Base-by-base conservation (phyloP, 2,113 vertebrate genomes). In the Phylloscopus trochilus region DNA sequence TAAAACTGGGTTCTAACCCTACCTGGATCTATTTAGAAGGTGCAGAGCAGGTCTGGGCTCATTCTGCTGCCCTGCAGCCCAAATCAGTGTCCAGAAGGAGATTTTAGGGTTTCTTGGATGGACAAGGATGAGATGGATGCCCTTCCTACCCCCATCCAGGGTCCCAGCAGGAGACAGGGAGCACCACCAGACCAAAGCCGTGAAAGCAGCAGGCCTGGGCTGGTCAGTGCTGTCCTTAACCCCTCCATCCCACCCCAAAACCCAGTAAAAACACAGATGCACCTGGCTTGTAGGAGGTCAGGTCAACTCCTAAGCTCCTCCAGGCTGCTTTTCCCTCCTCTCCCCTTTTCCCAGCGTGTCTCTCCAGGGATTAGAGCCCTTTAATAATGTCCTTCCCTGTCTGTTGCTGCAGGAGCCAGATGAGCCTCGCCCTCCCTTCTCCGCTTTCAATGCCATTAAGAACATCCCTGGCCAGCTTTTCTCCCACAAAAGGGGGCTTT, bases 401-500 rank as follows among this genome's bases (percentile, higher is more conserved):
- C 41, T 73, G 2, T 92, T 89, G 58, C 88, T 81, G 41, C 33
- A 35, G 55, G 64, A 67, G 28, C 49, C 2, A 6, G 73, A 49
- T 86, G 73, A 79, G 59, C 33, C 39, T 44, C 0, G 0, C 7
- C 70, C 28, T 58, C 51, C 60, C 33, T 55, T 35, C 43, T 55
- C 56, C n/a, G 82, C 15, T 83, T 81, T 73, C 85, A 80, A 24
- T 75, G 64, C 73, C 72, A 74, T 90, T 87, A 91, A 92, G 74
- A 72, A 63, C 82, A 84, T 64, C 79, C 70, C 28, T 33, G 7
- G 1, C 55, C 1, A 0, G 52, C 35, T 77, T 64, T 93, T 72
- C 90, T 93, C 23, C 7, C 16, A 23, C 74, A 70, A 76, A 69
- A 69, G 37, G 56, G 56, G 44, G 39, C 56, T 93, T 93, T 63